Percentiles rank a stretch among this genome's conserved stretches.
These are phyloP conservation scores for Fringilla coelebs DNA, from an alignment of 2,797 vertebrate genomes.

Conservation along the genomic window DNA sequence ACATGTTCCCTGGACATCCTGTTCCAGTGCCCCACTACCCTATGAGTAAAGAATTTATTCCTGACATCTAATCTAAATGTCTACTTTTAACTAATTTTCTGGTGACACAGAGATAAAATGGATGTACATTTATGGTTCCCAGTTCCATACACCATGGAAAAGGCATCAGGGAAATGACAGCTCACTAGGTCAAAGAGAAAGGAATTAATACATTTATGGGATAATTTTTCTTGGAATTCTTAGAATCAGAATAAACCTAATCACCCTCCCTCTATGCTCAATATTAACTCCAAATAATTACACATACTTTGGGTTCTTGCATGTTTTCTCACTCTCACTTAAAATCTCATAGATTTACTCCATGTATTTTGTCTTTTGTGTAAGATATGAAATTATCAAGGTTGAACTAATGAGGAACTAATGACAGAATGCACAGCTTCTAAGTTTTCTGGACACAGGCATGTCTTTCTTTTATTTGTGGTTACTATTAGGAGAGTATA, in stretches of 20 bases:
- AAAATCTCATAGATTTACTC: not conserved
- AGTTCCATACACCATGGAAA: not conserved
- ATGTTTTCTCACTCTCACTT: not conserved
- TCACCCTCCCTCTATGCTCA: not conserved
- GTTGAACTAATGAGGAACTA: too few relatives aligned
- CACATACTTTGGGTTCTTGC: not conserved
- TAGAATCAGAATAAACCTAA: not conserved
- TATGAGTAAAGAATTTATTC: not conserved
- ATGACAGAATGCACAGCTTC: not conserved
- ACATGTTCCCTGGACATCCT: not conserved
- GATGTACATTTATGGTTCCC: not conserved
- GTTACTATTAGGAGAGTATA: not conserved
- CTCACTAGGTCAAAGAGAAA: not conserved
- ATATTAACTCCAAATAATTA: not conserved
- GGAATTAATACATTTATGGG: not conserved
- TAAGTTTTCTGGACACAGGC: not conserved
- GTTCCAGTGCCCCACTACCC: not conserved
- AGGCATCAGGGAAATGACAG: not conserved
- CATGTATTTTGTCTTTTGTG: not conserved
- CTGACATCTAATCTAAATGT: not conserved
- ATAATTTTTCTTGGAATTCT: not conserved
- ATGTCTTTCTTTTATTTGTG: not conserved
- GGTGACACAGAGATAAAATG: not conserved
- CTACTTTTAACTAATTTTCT: not conserved
- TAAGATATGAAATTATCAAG: not conserved